phyloP scores from a whole-genome alignment of 1,140 invertebrate genomes.

The Drosophila santomea region DNA sequence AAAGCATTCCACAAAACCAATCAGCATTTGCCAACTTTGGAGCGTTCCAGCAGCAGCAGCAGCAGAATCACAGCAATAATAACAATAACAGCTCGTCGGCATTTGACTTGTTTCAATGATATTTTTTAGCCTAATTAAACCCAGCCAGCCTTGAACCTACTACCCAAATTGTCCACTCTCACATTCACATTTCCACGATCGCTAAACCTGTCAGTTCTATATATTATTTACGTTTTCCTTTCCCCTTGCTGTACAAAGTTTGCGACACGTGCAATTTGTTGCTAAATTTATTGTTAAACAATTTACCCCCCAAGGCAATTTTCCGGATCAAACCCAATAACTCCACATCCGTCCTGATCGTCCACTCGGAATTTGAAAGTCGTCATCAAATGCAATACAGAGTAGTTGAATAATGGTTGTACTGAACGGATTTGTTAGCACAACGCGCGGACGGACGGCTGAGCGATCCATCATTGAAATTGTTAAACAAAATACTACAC shows the following conservation, averaged over 20 bases:
- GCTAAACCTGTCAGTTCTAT: conserved; percentile 13
- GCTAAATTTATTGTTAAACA: conserved; percentile 66
- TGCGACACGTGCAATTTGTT: conserved; percentile 55
- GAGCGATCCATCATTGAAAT: conserved; percentile 71
- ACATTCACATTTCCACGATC: conserved; percentile 39
- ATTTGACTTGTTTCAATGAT: conserved; percentile 86
- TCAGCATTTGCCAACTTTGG: conserved; percentile 82
- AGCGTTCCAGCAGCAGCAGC: conserved; percentile 61
- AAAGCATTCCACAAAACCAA: conserved; percentile 74
- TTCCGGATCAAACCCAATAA: conserved; percentile 40
- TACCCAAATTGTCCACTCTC: conserved; percentile 30
- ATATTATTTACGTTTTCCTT: conserved; percentile 17
- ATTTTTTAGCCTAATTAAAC: conserved; percentile 75
- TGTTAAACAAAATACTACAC: conserved; percentile 65
- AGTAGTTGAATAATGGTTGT: conserved; percentile 73
- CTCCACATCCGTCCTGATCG: conserved; percentile 76
- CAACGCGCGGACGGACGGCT: conserved; percentile 64
- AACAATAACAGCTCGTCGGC: conserved; percentile 76
- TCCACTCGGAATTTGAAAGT: conserved; percentile 62
- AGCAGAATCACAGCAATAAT: conserved; percentile 64
- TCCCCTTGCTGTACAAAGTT: conserved; percentile 47
- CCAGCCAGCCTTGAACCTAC: conserved; percentile 14
- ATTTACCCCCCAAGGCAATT: conserved; percentile 9
- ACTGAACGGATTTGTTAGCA: conserved; percentile 76
- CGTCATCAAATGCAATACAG: conserved; percentile 68